phyloP scores from a whole-genome alignment of 2,797 vertebrate genomes.

The Enteromius afrohamiltoni region DNA sequence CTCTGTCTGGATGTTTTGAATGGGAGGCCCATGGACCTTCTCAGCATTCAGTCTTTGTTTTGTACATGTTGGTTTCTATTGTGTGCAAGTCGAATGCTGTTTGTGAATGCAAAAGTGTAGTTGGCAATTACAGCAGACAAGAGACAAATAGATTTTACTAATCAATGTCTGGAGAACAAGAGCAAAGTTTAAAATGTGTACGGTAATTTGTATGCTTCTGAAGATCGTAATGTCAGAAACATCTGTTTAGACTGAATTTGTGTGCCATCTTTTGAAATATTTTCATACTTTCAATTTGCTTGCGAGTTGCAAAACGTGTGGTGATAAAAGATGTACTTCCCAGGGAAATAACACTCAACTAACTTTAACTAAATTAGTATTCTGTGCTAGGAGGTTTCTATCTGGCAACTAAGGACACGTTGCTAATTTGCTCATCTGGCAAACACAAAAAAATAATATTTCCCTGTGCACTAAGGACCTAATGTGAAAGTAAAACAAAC shows the following conservation, averaged over 20 bases:
- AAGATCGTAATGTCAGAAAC: background rate
- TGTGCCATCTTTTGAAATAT: slow-evolving; percentile 20
- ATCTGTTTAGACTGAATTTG: background rate
- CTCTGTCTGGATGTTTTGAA: slow-evolving; percentile 29
- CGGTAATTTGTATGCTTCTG: background rate
- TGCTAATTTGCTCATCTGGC: slow-evolving; percentile 5
- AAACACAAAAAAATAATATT: slow-evolving; percentile 10
- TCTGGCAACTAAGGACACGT: background rate
- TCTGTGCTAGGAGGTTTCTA: slow-evolving; percentile 7
- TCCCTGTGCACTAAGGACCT: slow-evolving; percentile 8
- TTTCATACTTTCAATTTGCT: slow-evolving; percentile 27
- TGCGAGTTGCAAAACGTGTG: background rate
- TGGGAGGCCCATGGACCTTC: background rate
- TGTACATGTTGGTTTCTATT: background rate
- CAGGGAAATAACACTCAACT: background rate
- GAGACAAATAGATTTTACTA: background rate
- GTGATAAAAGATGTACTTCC: slow-evolving; percentile 18
- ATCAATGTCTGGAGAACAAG: slow-evolving; percentile 14
- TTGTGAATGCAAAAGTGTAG: background rate
- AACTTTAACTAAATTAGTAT: background rate
- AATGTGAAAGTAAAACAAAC: slow-evolving; percentile 1
- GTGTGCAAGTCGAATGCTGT: background rate
- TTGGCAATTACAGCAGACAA: background rate
- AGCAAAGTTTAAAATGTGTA: background rate
- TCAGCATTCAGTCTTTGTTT: slow-evolving; percentile 11